phyloP scores from a whole-genome alignment of 1,140 invertebrate genomes.

The Protaetia brevitarsis region DNA sequence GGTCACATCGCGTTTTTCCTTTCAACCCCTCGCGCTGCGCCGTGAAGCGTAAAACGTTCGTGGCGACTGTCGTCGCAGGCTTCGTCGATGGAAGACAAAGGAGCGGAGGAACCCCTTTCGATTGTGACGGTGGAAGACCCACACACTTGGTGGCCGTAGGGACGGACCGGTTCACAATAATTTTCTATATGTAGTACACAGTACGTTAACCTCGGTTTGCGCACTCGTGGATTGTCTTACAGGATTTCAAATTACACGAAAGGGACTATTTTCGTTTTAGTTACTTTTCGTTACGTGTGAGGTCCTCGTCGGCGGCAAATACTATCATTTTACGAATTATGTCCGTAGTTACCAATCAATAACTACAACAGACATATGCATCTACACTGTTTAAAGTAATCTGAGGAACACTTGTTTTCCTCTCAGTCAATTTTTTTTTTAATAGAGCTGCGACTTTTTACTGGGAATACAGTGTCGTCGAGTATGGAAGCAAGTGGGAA shows the following conservation, averaged over 20 bases:
- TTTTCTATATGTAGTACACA: background rate
- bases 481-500: too few relatives aligned
- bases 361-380: too few relatives aligned
- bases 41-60: conserved; percentile 1
- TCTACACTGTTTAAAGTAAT: too few relatives aligned
- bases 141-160: background rate
- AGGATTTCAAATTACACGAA: background rate
- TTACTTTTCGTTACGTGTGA: background rate
- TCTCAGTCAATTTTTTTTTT: too few relatives aligned
- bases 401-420: too few relatives aligned
- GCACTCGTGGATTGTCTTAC: background rate
- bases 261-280: background rate
- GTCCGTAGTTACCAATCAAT: too few relatives aligned
- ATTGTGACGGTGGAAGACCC: background rate
- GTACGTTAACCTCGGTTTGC: background rate
- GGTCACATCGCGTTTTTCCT: background rate
- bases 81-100: background rate
- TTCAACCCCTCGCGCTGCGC: background rate
- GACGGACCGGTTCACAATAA: conserved; percentile 12
- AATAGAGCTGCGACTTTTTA: too few relatives aligned
- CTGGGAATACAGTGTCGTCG: too few relatives aligned
- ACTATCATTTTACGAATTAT: too few relatives aligned
- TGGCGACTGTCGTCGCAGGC: background rate
- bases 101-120: background rate
- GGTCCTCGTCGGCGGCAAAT: too few relatives aligned